phyloP scores from a whole-genome alignment of 2,888 invertebrate species.

The Hermodice carunculata region DNA sequence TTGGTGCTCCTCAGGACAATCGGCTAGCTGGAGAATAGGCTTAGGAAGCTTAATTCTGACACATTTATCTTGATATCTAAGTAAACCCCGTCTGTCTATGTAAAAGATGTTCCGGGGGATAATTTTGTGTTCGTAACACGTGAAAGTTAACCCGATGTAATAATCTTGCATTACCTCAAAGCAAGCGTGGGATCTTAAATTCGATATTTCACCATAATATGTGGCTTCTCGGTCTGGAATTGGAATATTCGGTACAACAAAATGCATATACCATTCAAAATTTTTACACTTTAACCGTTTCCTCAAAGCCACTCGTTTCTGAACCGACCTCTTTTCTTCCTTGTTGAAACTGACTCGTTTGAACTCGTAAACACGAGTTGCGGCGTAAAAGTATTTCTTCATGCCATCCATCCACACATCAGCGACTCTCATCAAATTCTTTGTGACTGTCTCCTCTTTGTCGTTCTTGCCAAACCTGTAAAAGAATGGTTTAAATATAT shows the following conservation, averaged over 20 bases:
- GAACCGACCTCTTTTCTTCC: conserved; percentile 12
- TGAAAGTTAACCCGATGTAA: conserved; percentile 41
- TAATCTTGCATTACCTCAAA: conserved; percentile 40
- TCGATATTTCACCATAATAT: conserved; percentile 46
- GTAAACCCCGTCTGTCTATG: conserved; percentile 32
- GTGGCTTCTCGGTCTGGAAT: conserved; percentile 22
- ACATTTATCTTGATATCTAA: conserved; percentile 38
- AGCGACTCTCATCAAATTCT: conserved; percentile 47
- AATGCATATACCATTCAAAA: conserved; percentile 28
- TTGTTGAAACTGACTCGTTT: conserved; percentile 11
- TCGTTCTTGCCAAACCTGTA: conserved; percentile 20
- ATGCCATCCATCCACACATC: conserved; percentile 43
- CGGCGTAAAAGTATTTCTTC: conserved; percentile 25
- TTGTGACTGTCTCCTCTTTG: conserved; percentile 10
- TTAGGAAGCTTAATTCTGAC: conserved; percentile 27
- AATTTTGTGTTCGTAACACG: conserved; percentile 46
- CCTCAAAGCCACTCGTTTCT: conserved; percentile 1
- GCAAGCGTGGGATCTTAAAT: conserved; percentile 41
- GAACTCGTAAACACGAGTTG: conserved; percentile 17
- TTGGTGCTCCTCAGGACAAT: conserved; percentile 30
- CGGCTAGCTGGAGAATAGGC: conserved; percentile 30
- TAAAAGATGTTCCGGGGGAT: conserved; percentile 44
- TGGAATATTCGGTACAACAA: conserved; percentile 27
- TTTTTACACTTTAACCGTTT: conserved; percentile 22
- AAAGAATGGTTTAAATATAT: conserved; percentile 20